Evolutionary conservation across 2,888 invertebrate genomes (phyloP), one percentile per base, ranked within the genome.

Genomic region (Rhagonycha lutea): DNA sequence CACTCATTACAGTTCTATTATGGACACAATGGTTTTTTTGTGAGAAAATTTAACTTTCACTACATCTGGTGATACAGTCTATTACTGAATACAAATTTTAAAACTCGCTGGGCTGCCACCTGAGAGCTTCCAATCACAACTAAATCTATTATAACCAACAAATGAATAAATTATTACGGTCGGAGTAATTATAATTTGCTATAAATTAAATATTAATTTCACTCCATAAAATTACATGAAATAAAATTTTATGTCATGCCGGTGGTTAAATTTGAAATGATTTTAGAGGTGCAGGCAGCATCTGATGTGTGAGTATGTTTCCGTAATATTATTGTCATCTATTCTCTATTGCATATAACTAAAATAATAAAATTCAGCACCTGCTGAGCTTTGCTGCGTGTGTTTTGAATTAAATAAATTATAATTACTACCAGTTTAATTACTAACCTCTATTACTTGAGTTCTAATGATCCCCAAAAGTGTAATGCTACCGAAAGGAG

Each of bases 391-490:
- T 69, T 60, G 60, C 60, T 47, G 69, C 24, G 69, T 23, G 29
- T 69, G 29, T 70, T 70, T n/a, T 62, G 61, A 29, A 63, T 70
- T 70, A 70, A 28, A 70, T 70, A 70, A 70, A 70, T 70, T 70
- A 70, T 62, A 23, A 70, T 70, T 70, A 70, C 61, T 62, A 18
- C 70, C 29, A 63, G 63, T 14, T 29, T 70, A 70, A 70, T 70
- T 63, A 62, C 62, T 62, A 70, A 70, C 61, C 62, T 70, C 62
- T 61, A 63, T 61, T 62, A 26, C 14, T 18, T 29, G 28, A 18
- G 70, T 70, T 70, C n/a, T 62, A 70, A 70, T 29, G 70, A 70
- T 61, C 62, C 70, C 62, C 70, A 62, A 70, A 61, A 63, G 70
- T 61, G 61, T 62, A 61, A 70, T 61, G 62, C 47, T 69, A 69